Evolutionary conservation across 2,888 invertebrate genomes (phyloP).

Genomic region (Monochamus alternatus): DNA sequence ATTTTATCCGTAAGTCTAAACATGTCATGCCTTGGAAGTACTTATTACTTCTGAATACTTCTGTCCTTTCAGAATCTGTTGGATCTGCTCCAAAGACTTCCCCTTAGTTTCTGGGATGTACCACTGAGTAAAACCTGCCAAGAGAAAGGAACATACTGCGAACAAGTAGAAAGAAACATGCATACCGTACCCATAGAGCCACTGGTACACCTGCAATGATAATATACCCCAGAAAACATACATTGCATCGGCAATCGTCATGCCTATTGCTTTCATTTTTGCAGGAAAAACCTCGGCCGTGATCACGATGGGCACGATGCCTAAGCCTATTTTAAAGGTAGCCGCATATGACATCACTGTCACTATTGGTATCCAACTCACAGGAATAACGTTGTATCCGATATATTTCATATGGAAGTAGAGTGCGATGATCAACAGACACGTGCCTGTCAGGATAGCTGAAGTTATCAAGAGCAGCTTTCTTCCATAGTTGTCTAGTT

Average conservation of each 20-base stretch:
- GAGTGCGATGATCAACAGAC: constrained; percentile 62
- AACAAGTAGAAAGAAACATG: constrained; percentile 67
- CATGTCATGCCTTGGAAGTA: not conserved
- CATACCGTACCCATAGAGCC: constrained; percentile 60
- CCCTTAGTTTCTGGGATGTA: constrained; percentile 67
- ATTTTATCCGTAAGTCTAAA: not conserved
- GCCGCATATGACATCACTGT: constrained; percentile 65
- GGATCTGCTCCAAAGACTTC: constrained; percentile 67
- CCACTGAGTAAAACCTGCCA: constrained; percentile 63
- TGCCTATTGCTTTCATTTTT: constrained; percentile 67
- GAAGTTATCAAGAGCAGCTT: constrained; percentile 64
- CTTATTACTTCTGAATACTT: not conserved
- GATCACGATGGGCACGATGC: constrained; percentile 66
- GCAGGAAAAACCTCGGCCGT: constrained; percentile 69
- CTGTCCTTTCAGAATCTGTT: constrained; percentile 63
- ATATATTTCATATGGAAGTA: constrained; percentile 63
- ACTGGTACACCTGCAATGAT: constrained; percentile 64
- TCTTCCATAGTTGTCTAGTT: constrained; percentile 66
- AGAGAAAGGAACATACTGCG: constrained; percentile 60
- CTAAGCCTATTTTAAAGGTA: constrained; percentile 66
- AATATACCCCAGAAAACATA: constrained; percentile 64
- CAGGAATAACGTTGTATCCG: constrained; percentile 57
- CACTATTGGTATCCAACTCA: constrained; percentile 66
- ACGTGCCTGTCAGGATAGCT: constrained; percentile 63
- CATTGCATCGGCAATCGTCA: constrained; percentile 67